Conservation (phyloP, 2,888 invertebrate species). For the Galerucella nymphaeae region DNA sequence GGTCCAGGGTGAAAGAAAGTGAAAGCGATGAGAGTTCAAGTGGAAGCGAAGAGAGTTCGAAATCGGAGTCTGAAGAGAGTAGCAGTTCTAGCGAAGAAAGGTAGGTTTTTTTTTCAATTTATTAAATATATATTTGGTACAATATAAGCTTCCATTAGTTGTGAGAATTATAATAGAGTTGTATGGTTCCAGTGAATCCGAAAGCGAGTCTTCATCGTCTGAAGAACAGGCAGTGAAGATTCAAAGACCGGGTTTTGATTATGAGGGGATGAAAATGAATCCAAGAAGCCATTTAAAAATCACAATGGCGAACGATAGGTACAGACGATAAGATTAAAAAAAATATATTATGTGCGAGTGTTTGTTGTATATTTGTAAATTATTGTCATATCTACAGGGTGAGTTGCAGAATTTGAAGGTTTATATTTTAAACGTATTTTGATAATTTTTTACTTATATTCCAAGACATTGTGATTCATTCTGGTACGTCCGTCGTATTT, state of each 20-base stretch:
- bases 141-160: too few species aligned
- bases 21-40: conserved; percentile 43
- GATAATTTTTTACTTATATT: background rate
- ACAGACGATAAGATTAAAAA: conserved; percentile 26
- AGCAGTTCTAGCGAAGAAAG: conserved; percentile 39
- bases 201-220: conserved; percentile 42
- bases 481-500: background rate
- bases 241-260: conserved; percentile 55
- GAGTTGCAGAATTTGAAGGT: background rate
- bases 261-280: conserved; percentile 46
- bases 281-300: conserved; percentile 60
- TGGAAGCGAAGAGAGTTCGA: conserved; percentile 38
- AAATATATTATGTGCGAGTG: background rate
- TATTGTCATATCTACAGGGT: conserved; percentile 5
- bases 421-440: background rate
- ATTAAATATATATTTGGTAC: background rate
- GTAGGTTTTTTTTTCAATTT: background rate
- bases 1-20: conserved; percentile 55
- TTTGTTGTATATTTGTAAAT: conserved; percentile 22
- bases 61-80: conserved; percentile 41
- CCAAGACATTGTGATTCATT: background rate
- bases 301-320: conserved; percentile 48
- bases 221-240: conserved; percentile 42
- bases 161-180: too few species aligned
- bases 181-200: conserved; percentile 36